Base-by-base conservation (phyloP, 1,140 invertebrate genomes). In the Orius insidiosus region DNA sequence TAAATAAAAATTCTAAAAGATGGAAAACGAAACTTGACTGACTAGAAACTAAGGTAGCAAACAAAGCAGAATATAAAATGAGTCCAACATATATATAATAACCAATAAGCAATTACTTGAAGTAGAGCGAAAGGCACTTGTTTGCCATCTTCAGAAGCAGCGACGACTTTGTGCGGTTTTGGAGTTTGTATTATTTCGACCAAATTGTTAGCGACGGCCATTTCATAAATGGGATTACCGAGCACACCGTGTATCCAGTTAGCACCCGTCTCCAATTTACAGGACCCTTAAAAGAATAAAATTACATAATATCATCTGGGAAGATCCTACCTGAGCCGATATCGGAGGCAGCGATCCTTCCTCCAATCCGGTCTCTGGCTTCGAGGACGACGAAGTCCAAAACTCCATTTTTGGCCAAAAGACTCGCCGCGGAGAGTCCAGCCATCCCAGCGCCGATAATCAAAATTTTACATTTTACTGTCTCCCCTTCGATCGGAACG, bases 211-310 rank as follows among this genome's bases (percentile, higher is more conserved):
- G 78, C 72, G 62, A 85, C 79, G 0, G 85, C 85, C 46, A 89
- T 65, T 64, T 90, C 84, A 60, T 88, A 90, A 58, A 81, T 77
- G n/a, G 76, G 76, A 64, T 82, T 83, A 15, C 76, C 75, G 13
- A 83, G 66, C n/a, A 89, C 80, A 14, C 89, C 88, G 63, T 93
- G 88, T 52, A 94, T 90, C 82, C 85, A 93, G 59, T 92, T 92
- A 32, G 87, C 87, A 46, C 88, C 87, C 34, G 92, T 62, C 67
- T 93, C 88, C 24, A 90, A 68, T 59, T 68, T 68, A 45, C 68
- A 57, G 6, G 58, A 57, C 33, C 68, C 74, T 74, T 46, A 45
- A 55, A 54, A 31, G 47, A 50, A 24, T 24, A 24, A 24, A 4
- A 24, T n/a, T n/a, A n/a, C n/a, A n/a, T n/a, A n/a, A n/a, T n/a